Evolutionary conservation across 2,113 vertebrate species (phyloP), one percentile per base, ranked within the genome.

Genomic region (Psilopsiagon aymara): DNA sequence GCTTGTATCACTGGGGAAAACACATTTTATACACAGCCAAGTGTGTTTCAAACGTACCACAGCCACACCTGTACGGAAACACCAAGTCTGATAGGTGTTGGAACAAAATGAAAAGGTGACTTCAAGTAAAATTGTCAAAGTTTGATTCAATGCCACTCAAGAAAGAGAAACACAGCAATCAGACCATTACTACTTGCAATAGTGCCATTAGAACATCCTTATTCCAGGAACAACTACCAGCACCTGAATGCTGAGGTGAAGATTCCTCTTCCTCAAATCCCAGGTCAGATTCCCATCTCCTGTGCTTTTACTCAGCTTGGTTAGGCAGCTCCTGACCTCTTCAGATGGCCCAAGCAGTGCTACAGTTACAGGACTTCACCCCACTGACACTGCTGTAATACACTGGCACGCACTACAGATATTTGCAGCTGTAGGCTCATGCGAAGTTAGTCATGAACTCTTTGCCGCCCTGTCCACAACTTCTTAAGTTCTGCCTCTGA

Each of bases 41-140:
- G 51, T 35, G 7, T 11, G 35, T 73, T 79, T 55, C 25, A n/a
- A 13, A 87, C 62, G 1, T 57, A 62, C 64, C 75, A 62, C 62
- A 6, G 10, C 39, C 83, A 57, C 76, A 71, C 41, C 86, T 62
- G 87, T 27, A 18, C 31, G 23, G 11, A 25, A 29, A 68, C 59
- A 8, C 6, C 1, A 4, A 17, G 39, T 2, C 21, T 62, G 46
- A 41, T 4, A 74, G 39, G 28, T 4, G 27, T 10, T 0, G 3
- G 49, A 55, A 49, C 12, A n/a, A 80, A 71, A 4, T 1, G 28
- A 78, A 82, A 73, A 7, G 1, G 4, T 2, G 62, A 85, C 47
- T 62, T 73, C 15, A 35, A 57, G 62, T 24, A 25, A 47, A 17
- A 28, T 25, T 47, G 13, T 16, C 1, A 10, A 78, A 68, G 31